These are phyloP conservation scores for Neogobius melanostomus DNA, from an alignment of 2,113 vertebrate genomes.

Conservation along the genomic window DNA sequence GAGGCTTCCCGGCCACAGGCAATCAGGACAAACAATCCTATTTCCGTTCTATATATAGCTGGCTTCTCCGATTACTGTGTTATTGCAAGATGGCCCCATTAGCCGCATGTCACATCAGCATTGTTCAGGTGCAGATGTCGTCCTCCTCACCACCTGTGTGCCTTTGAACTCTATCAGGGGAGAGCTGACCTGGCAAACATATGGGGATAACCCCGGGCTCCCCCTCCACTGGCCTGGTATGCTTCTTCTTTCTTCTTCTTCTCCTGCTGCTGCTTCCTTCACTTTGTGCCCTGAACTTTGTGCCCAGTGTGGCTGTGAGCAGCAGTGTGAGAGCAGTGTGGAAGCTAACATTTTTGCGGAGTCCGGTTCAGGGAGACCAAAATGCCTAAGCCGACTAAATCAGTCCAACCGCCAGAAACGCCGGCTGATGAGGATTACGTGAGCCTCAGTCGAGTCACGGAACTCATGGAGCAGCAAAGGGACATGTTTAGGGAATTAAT, in stretches of 20 bases:
- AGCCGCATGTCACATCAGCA: slow-evolving; percentile 63
- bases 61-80: slow-evolving; percentile 56
- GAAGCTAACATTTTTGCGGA: too few relatives aligned
- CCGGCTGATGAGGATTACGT: too few relatives aligned
- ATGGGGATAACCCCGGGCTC: slow-evolving; percentile 47
- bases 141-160: slow-evolving; percentile 36
- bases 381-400: too few relatives aligned
- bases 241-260: slow-evolving; percentile 23
- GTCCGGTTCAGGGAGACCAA: too few relatives aligned
- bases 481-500: too few relatives aligned
- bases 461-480: too few relatives aligned
- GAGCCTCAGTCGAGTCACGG: too few relatives aligned
- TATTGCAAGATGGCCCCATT: slow-evolving; percentile 59
- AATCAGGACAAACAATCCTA: slow-evolving; percentile 63
- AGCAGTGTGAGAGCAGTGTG: too few relatives aligned
- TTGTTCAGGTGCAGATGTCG: slow-evolving; percentile 59
- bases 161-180: slow-evolving; percentile 63
- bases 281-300: slow-evolving; percentile 11
- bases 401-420: too few relatives aligned
- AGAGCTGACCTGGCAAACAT: slow-evolving; percentile 54
- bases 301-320: too few relatives aligned
- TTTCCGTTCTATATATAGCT: slow-evolving; percentile 61
- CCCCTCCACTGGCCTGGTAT: slow-evolving; percentile 18
- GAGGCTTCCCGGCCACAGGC: slow-evolving; percentile 51
- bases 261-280: slow-evolving; percentile 40